Percentiles rank a stretch among this genome's conserved stretches.
Conservation (phyloP, 2,113 vertebrate genomes). For the Ceyx margarethae region DNA sequence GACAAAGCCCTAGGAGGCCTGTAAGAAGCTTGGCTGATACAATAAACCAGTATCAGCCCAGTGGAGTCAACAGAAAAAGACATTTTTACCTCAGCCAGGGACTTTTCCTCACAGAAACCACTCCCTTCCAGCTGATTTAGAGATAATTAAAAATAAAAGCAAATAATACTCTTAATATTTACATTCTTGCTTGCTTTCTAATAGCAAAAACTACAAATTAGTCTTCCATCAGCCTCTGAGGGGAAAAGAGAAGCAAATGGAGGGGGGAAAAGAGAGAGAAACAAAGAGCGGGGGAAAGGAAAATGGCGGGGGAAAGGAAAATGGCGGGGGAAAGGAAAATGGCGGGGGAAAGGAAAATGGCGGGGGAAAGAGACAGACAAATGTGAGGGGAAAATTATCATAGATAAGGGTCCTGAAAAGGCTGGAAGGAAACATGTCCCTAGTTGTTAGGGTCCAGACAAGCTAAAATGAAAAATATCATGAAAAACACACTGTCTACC, state of each 20-base stretch:
- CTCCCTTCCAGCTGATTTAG: background rate
- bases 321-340: no score
- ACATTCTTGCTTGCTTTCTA: background rate
- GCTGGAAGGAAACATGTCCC: background rate
- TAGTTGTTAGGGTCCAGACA: background rate
- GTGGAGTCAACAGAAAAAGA: background rate
- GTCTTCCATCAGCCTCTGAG: background rate
- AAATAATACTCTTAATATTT: background rate
- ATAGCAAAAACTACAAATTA: background rate
- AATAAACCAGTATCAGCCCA: background rate
- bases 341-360: no score
- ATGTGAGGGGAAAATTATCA: background rate
- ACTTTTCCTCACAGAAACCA: background rate
- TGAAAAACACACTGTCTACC: fast-evolving
- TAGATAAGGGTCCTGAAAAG: background rate
- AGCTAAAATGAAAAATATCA: background rate
- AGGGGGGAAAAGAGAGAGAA: no score
- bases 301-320: no score
- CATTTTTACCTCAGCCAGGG: background rate
- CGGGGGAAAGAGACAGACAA: no score
- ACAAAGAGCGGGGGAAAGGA: no score
- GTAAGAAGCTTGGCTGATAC: background rate
- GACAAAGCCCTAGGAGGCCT: background rate
- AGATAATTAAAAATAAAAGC: background rate
- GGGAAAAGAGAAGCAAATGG: no score